Percentiles rank a stretch among this genome's conserved stretches.
These are phyloP conservation scores for Mixornis gularis DNA, from an alignment of 2,113 vertebrate species.

Conservation along the genomic window DNA sequence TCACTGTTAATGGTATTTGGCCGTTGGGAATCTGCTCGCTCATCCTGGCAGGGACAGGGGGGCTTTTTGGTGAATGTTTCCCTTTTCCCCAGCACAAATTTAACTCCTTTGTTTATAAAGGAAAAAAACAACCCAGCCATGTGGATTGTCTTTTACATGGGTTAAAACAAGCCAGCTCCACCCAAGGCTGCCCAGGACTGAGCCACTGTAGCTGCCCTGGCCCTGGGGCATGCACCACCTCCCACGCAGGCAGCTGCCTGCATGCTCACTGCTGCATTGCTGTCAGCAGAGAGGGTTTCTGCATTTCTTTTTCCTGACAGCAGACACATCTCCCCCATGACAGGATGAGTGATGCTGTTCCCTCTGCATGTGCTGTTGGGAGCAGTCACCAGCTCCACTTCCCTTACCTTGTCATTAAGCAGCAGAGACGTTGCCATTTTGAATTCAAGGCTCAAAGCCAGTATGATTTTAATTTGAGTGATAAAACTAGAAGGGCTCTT, in stretches of 20 bases:
- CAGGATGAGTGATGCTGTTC: not conserved
- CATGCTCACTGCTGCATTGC: fast-evolving
- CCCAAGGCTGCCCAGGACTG: not conserved
- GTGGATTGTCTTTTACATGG: not conserved
- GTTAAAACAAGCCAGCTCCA: not conserved
- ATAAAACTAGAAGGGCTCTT: not conserved
- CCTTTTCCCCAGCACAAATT: not conserved
- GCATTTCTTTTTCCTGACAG: not conserved
- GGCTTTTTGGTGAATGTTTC: not conserved
- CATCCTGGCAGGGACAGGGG: not conserved
- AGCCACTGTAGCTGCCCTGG: not conserved
- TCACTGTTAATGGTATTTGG: not conserved
- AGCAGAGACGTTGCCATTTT: not conserved
- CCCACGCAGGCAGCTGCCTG: not conserved
- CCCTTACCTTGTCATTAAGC: not conserved
- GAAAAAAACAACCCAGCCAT: fast-evolving
- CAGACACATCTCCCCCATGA: not conserved
- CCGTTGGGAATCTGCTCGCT: not conserved
- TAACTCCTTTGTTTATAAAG: not conserved
- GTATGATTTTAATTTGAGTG: not conserved
- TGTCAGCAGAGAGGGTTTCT: not conserved
- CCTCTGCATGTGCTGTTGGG: not conserved
- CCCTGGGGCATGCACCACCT: not conserved
- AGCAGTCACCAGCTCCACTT: not conserved
- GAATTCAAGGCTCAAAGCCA: not conserved